These are phyloP conservation scores for Shinisaurus crocodilurus DNA, from an alignment of 2,113 vertebrate species.

Conservation along the genomic window DNA sequence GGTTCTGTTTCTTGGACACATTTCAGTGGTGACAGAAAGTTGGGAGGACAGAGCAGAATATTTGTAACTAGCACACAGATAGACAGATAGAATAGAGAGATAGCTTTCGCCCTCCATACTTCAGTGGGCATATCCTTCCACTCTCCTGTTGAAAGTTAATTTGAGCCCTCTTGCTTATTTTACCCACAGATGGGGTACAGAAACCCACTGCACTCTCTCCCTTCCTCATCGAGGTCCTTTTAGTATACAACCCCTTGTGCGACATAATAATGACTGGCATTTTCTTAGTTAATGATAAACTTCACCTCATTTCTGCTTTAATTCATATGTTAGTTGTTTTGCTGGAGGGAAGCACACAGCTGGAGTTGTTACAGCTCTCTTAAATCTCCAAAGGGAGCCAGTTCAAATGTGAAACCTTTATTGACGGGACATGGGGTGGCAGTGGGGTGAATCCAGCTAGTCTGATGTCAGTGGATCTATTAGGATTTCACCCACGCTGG, in stretches of 20 bases:
- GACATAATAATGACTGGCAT: neutral
- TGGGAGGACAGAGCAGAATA: neutral
- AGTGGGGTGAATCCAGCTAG: constrained; percentile 20
- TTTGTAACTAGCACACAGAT: neutral
- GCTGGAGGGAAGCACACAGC: neutral
- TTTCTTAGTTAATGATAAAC: constrained; percentile 27
- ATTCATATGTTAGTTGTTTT: neutral
- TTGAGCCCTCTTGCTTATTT: neutral
- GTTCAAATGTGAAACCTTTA: constrained; percentile 26
- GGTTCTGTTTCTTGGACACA: neutral
- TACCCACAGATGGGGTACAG: too few species aligned
- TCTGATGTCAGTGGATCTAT: constrained; percentile 60
- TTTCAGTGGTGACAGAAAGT: neutral
- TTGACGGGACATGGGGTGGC: constrained; percentile 17
- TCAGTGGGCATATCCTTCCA: too few species aligned
- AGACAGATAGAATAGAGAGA: neutral
- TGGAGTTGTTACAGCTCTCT: constrained; percentile 14
- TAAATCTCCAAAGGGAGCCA: neutral
- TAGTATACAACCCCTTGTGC: neutral
- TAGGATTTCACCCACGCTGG: constrained; percentile 64
- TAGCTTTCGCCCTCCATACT: neutral
- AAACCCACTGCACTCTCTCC: neutral
- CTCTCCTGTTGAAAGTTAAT: neutral
- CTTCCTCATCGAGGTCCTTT: neutral
- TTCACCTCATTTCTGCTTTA: neutral